Percentiles rank a stretch among this genome's conserved stretches.
These are phyloP conservation scores for Silurus glanis DNA, from an alignment of 2,113 vertebrate species.

Conservation along the genomic window DNA sequence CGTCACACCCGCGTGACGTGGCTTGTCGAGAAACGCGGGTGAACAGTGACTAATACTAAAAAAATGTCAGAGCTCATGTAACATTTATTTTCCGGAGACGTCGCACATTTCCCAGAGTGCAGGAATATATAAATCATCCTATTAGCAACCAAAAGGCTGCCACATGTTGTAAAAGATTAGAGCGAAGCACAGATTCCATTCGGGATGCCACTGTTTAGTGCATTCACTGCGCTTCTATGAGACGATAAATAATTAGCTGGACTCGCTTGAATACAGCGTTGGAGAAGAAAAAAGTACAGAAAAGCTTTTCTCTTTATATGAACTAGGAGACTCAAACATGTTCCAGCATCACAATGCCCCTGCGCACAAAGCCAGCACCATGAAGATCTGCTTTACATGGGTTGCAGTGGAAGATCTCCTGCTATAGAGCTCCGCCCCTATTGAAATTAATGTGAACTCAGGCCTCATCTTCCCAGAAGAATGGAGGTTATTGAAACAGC, in stretches of 20 bases:
- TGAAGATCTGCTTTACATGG: too few species aligned
- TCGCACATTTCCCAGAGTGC: neutral
- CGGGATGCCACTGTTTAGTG: neutral
- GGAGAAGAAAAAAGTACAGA: neutral
- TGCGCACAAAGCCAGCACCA: too few species aligned
- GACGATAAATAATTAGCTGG: slow-evolving; percentile 18
- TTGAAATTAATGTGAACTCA: too few species aligned
- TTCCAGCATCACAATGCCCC: too few species aligned
- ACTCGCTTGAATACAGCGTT: neutral
- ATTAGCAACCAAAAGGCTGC: slow-evolving; percentile 32
- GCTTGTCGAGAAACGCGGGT: slow-evolving; percentile 13
- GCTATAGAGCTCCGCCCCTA: too few species aligned
- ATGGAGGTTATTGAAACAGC: too few species aligned
- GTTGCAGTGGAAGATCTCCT: too few species aligned
- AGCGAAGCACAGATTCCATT: neutral
- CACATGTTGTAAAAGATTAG: slow-evolving; percentile 20
- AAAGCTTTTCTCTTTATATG: neutral
- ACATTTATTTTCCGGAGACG: neutral
- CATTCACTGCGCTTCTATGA: neutral
- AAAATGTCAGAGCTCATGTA: neutral
- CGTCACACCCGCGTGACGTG: neutral
- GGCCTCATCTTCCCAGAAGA: too few species aligned
- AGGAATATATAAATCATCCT: slow-evolving; percentile 24
- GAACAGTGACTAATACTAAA: slow-evolving; percentile 30
- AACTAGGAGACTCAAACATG: too few species aligned